Conservation (phyloP, 2,797 vertebrate species). For the Bovichtus diacanthus region DNA sequence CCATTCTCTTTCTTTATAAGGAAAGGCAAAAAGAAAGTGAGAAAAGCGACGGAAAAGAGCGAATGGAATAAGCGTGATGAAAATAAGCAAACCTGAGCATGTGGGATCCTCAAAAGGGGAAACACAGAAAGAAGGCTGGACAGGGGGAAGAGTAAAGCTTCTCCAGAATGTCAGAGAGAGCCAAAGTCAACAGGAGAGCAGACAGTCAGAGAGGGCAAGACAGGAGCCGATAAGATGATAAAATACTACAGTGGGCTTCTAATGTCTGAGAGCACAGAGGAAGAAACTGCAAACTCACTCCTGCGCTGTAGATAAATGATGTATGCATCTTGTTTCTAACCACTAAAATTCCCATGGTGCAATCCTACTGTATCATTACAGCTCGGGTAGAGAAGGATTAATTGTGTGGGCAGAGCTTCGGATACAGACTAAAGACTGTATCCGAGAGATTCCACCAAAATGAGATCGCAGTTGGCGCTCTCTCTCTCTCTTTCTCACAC, state of each 20-base stretch:
- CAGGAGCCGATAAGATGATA: conserved; percentile 34
- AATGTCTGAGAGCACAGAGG: not conserved
- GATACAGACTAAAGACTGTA: conserved; percentile 44
- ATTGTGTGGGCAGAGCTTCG: conserved; percentile 59
- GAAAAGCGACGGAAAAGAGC: not conserved
- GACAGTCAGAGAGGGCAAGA: conserved; percentile 40
- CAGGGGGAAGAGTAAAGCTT: conserved; percentile 18
- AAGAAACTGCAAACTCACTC: conserved; percentile 8
- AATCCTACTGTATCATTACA: conserved; percentile 47
- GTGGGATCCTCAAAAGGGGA: conserved; percentile 31
- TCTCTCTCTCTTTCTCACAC: not conserved
- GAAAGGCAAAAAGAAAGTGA: not conserved
- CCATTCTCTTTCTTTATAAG: not conserved
- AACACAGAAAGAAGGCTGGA: conserved; percentile 1
- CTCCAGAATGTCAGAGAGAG: conserved; percentile 47
- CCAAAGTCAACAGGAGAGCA: conserved; percentile 68
- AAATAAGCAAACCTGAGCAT: conserved; percentile 48
- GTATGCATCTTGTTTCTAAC: conserved; percentile 1
- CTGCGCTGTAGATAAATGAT: conserved; percentile 20
- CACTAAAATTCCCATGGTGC: conserved; percentile 26
- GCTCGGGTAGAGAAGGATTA: conserved; percentile 49
- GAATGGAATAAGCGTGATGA: not conserved
- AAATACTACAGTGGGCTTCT: not conserved
- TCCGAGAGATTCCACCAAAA: conserved; percentile 70
- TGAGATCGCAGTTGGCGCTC: conserved; percentile 59